Conservation (phyloP, 1,140 invertebrate species). For the Euura lappo region DNA sequence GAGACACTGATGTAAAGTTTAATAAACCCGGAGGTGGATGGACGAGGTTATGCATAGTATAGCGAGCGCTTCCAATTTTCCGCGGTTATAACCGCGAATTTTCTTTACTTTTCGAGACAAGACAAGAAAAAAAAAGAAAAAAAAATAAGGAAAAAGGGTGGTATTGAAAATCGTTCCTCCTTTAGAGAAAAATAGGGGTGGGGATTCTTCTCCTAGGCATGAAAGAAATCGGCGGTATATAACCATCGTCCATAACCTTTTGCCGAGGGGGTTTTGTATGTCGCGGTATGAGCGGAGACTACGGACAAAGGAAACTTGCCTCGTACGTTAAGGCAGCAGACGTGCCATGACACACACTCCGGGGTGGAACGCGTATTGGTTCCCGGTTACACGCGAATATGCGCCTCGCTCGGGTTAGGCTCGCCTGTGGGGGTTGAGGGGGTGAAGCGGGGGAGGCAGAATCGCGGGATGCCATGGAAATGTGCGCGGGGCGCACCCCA, state of each 20-base stretch:
- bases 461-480: slow-evolving; percentile 33
- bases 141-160: too few relatives aligned
- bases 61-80: background rate
- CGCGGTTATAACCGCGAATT: too few relatives aligned
- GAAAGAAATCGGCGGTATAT: too few relatives aligned
- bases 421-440: too few relatives aligned
- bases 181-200: too few relatives aligned
- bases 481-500: slow-evolving; percentile 32
- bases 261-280: slow-evolving; percentile 19
- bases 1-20: background rate
- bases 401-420: background rate
- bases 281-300: slow-evolving; percentile 11
- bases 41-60: background rate
- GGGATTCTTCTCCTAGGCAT: too few relatives aligned
- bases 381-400: too few relatives aligned
- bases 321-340: slow-evolving; percentile 45
- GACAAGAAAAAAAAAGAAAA: too few relatives aligned
- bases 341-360: slow-evolving; percentile 39
- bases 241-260: background rate
- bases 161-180: too few relatives aligned
- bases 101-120: too few relatives aligned
- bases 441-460: background rate
- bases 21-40: background rate
- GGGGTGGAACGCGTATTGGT: background rate
- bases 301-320: slow-evolving; percentile 47